Base-by-base conservation (phyloP, 2,888 invertebrate species). In the Ecdyonurus torrentis region DNA sequence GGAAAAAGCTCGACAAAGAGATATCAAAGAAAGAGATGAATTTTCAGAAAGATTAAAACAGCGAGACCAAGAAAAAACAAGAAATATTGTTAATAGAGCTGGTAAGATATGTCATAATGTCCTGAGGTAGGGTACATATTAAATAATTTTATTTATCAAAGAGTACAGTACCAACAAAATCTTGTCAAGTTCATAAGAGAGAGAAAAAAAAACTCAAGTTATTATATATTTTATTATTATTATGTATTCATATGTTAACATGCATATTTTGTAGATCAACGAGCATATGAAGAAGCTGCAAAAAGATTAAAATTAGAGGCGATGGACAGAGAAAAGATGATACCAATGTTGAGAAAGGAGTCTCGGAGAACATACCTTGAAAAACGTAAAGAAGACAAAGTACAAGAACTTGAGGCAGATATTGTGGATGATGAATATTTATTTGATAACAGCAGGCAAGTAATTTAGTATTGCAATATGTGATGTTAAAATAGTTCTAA, bases 371-470 rank as follows among this genome's bases (percentile, higher is more conserved):
- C 92, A 71, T 99, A 99, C 74, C 80, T 99, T 69, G 90, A 91
- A 72, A 99, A 98, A 74, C 82, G 99, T 59, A 95, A 96, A 75
- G 92, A 89, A 64, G 98, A 99, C 72, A 99, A 99, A 78, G 84
- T 98, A 50, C 84, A 89, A 10, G 97, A 99, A 74, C 77, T 99
- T 61, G 97, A 97, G 76, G 91, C 88, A 3, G 95, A 96, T 72
- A 91, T 99, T 64, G 78, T 85, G 59, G 99, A 99, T 75, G 99
- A 99, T 78, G 95, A 97, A 75, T 93, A 91, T 72, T 80, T 97
- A 0, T 99, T 97, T 75, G 87, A 89, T 62, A 91, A 91, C 66
- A 83, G 86, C 72, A 81, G 87, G 89, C 93, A 81, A 81, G 85
- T 79, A 61, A 52, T 63, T 64, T n/a, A n/a, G n/a, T n/a, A n/a